Evolutionary conservation across 2,888 invertebrate species (phyloP).

Genomic region (Lysandra coridon): DNA sequence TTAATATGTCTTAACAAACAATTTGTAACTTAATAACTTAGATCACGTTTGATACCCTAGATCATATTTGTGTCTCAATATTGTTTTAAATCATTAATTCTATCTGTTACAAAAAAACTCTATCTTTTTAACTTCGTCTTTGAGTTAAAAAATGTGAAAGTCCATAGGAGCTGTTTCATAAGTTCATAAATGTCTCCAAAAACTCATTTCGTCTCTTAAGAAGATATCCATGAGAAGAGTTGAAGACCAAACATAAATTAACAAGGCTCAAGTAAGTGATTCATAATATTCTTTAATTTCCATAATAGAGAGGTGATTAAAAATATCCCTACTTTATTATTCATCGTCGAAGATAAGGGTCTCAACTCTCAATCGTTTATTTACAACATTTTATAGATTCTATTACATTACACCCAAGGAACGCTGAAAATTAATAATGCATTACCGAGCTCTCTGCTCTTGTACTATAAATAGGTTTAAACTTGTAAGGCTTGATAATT

Average conservation of each 20-base stretch:
- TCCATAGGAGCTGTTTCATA: too few species aligned
- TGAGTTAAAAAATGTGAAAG: too few species aligned
- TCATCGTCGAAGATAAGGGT: not conserved
- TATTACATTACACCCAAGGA: not conserved
- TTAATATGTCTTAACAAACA: not conserved
- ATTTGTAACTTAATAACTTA: not conserved
- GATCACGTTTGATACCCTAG: too few species aligned
- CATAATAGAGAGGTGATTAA: not conserved
- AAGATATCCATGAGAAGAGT: too few species aligned
- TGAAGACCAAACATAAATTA: not conserved
- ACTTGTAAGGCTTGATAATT: slow-evolving; percentile 19
- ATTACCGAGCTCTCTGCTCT: slow-evolving; percentile 1
- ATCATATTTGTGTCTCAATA: too few species aligned
- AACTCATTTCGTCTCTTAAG: too few species aligned
- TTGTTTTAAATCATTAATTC: too few species aligned
- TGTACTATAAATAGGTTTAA: slow-evolving; percentile 16
- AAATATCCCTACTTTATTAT: not conserved
- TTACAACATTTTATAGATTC: not conserved
- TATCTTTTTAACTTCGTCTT: too few species aligned
- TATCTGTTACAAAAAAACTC: too few species aligned
- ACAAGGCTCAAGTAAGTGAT: not conserved
- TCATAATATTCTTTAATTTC: not conserved
- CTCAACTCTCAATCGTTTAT: not conserved
- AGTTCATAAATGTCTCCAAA: not conserved
- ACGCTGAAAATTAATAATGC: slow-evolving; percentile 17